Conservation (phyloP, 2,113 vertebrate genomes). For the Enhydra lutris region DNA sequence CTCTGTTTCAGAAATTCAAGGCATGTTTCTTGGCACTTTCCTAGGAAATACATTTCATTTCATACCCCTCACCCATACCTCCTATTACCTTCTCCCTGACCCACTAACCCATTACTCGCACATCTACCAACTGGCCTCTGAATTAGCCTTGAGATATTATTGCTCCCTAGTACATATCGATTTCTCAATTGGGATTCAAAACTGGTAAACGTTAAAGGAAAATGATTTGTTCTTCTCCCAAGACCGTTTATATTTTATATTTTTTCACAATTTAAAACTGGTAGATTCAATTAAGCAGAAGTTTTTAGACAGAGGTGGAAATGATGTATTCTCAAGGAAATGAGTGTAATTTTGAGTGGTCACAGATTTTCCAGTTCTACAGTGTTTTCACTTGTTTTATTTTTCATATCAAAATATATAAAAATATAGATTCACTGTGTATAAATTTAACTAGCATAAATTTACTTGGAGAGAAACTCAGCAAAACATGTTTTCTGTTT, state of each 20-base stretch:
- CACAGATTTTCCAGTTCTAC: neutral
- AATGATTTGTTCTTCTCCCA: neutral
- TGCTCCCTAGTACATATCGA: neutral
- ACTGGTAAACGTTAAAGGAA: neutral
- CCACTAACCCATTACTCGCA: neutral
- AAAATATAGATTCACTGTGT: neutral
- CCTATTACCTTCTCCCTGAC: neutral
- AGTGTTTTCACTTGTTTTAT: constrained; percentile 10
- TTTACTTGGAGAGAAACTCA: neutral
- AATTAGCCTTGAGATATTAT: neutral
- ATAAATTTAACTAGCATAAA: neutral
- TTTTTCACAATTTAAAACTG: neutral
- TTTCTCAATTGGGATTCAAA: neutral
- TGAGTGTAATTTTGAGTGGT: neutral
- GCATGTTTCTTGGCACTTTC: neutral
- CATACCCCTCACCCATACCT: neutral
- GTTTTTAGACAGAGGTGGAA: neutral
- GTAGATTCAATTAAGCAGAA: neutral
- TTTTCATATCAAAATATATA: neutral
- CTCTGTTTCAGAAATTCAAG: neutral
- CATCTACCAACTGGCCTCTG: neutral
- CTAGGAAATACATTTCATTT: neutral
- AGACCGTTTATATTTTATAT: neutral
- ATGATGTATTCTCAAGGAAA: neutral
- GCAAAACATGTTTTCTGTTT: neutral